Evolutionary conservation across 2,797 vertebrate species (phyloP).

Genomic region (Discoglossus pictus): DNA sequence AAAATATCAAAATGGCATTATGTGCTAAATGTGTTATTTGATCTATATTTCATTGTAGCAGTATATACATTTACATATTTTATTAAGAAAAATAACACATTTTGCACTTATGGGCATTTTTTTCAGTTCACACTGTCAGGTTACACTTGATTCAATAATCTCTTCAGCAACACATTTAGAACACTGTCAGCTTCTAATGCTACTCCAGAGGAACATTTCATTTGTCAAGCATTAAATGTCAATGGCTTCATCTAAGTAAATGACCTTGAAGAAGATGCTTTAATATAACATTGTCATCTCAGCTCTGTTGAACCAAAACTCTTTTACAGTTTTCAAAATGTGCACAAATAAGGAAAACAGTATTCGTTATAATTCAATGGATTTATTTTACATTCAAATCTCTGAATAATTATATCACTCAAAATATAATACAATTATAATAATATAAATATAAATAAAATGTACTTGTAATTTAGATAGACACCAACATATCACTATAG

Average conservation of each 20-base stretch:
- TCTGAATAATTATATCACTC: too few species aligned
- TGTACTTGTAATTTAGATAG: neutral
- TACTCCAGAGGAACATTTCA: constrained; percentile 27
- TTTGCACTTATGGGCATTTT: too few species aligned
- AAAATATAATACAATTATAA: too few species aligned
- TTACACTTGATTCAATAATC: constrained; percentile 11
- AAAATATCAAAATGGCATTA: too few species aligned
- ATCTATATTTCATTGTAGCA: too few species aligned
- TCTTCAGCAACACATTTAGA: constrained; percentile 12
- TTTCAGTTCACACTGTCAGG: constrained; percentile 10
- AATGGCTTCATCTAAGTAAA: constrained; percentile 36
- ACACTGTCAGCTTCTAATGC: constrained; percentile 10
- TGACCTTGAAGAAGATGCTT: constrained; percentile 40
- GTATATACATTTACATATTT: too few species aligned
- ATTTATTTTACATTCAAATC: neutral
- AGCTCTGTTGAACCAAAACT: neutral
- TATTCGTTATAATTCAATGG: neutral
- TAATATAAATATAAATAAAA: constrained; percentile 9
- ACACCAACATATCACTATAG: constrained; percentile 1
- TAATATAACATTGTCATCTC: constrained; percentile 24
- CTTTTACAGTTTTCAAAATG: neutral
- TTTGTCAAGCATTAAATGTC: constrained; percentile 44
- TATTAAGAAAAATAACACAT: too few species aligned
- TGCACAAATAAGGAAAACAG: neutral
- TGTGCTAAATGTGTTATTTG: too few species aligned